Evolutionary conservation across 2,113 vertebrate species (phyloP).

Genomic region (Perca flavescens): DNA sequence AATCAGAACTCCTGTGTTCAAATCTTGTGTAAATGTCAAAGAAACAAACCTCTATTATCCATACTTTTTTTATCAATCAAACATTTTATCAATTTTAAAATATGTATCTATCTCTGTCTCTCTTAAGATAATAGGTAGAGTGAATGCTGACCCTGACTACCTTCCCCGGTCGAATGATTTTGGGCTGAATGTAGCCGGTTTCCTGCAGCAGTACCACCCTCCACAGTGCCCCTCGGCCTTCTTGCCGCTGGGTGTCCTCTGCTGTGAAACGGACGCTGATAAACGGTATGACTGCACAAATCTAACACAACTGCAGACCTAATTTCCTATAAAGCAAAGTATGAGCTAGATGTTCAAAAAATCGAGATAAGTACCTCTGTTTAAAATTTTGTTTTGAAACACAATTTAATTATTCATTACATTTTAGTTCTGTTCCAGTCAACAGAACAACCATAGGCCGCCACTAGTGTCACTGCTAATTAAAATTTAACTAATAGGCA

Average conservation of each 20-base stretch:
- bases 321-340: neutral
- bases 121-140: conserved; percentile 93
- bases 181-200: conserved; percentile 90
- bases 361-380: neutral
- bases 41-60: neutral
- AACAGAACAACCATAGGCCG: neutral
- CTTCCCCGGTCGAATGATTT: conserved; percentile 94
- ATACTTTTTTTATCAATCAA: neutral
- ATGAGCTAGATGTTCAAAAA: neutral
- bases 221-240: conserved; percentile 89
- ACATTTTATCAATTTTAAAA: neutral
- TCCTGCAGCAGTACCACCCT: conserved; percentile 91
- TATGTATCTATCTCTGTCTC: neutral
- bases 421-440: neutral
- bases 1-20: neutral
- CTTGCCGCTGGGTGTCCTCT: conserved; percentile 91
- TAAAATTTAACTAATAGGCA: neutral
- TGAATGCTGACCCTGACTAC: conserved; percentile 95
- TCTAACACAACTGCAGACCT: neutral
- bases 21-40: neutral
- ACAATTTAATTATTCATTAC: neutral
- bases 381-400: neutral
- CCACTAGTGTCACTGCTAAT: neutral
- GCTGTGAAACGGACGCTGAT: conserved; percentile 94
- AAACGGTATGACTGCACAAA: conserved; percentile 85